Percentiles rank a stretch among this genome's conserved stretches.
Evolutionary conservation across 1,140 invertebrate species (phyloP).

Genomic region (Zaprionus ghesquierei): DNA sequence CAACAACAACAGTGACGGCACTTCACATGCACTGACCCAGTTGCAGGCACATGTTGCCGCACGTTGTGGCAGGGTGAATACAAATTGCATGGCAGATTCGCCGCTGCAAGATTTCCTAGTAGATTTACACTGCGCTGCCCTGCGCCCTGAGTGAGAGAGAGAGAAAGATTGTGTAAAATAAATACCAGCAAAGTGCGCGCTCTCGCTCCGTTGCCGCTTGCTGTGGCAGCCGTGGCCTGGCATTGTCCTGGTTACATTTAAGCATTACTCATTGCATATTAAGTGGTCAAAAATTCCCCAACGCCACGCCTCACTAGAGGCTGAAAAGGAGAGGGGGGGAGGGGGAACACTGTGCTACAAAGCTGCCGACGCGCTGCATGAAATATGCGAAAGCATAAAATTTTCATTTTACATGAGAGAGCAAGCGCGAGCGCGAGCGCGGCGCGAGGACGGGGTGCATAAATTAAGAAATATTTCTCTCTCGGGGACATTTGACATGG

Average conservation of each 20-base stretch:
- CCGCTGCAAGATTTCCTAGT: conserved; percentile 29
- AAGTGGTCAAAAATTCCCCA: conserved; percentile 62
- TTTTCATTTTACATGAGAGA: conserved; percentile 35
- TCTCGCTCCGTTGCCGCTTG: neutral
- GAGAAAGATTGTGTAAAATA: conserved; percentile 1
- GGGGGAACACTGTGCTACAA: neutral
- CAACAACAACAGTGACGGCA: conserved; percentile 9
- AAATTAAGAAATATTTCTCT: conserved; percentile 74
- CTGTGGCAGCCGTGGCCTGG: conserved; percentile 24
- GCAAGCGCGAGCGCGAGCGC: too few relatives aligned
- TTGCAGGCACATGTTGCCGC: conserved; percentile 27
- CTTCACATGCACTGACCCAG: conserved; percentile 73
- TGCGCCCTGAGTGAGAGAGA: neutral
- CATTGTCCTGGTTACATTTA: conserved; percentile 79
- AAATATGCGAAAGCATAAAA: conserved; percentile 58
- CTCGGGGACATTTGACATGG: conserved; percentile 42
- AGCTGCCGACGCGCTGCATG: conserved; percentile 32
- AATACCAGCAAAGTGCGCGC: neutral
- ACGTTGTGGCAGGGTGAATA: conserved; percentile 58
- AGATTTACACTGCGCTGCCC: conserved; percentile 18
- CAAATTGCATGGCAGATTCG: conserved; percentile 63
- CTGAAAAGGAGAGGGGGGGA: neutral
- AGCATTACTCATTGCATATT: conserved; percentile 76
- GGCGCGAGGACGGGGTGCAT: conserved; percentile 19
- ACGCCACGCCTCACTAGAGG: neutral